Percentiles rank a stretch among this genome's conserved stretches.
phyloP scores from a whole-genome alignment of 2,113 vertebrate species.

The Corythoichthys intestinalis region DNA sequence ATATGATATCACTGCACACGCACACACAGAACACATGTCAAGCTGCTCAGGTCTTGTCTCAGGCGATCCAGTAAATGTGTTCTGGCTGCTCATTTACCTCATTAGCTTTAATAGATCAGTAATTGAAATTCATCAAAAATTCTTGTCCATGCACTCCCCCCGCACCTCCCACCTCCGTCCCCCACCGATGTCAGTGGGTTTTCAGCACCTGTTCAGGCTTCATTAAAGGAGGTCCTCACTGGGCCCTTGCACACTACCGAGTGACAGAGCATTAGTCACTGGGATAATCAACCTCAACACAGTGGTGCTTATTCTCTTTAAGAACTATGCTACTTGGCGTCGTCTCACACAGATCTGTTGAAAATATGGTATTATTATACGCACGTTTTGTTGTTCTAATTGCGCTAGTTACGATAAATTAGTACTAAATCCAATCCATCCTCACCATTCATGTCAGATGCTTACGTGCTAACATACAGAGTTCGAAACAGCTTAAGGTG shows the following conservation, averaged over 20 bases:
- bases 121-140: constrained; percentile 96
- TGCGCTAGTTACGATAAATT: neutral
- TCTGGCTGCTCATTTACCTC: constrained; percentile 89
- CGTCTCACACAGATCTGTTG: constrained; percentile 20
- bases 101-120: constrained; percentile 93
- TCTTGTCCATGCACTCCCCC: constrained; percentile 87
- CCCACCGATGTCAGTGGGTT: constrained; percentile 77
- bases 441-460: neutral
- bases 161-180: neutral
- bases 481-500: constrained; percentile 14
- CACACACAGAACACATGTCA: constrained; percentile 22
- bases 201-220: constrained; percentile 83
- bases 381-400: neutral
- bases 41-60: constrained; percentile 44
- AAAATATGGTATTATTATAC: neutral
- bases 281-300: constrained; percentile 89
- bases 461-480: constrained; percentile 11
- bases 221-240: constrained; percentile 86
- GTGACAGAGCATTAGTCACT: constrained; percentile 94
- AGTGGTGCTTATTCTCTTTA: constrained; percentile 52
- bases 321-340: constrained; percentile 53
- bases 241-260: constrained; percentile 83
- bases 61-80: constrained; percentile 55
- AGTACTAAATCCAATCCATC: neutral
- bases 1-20: neutral